These are phyloP conservation scores for Diachasmimorpha longicaudata DNA, from an alignment of 1,140 invertebrate species.

Conservation along the genomic window DNA sequence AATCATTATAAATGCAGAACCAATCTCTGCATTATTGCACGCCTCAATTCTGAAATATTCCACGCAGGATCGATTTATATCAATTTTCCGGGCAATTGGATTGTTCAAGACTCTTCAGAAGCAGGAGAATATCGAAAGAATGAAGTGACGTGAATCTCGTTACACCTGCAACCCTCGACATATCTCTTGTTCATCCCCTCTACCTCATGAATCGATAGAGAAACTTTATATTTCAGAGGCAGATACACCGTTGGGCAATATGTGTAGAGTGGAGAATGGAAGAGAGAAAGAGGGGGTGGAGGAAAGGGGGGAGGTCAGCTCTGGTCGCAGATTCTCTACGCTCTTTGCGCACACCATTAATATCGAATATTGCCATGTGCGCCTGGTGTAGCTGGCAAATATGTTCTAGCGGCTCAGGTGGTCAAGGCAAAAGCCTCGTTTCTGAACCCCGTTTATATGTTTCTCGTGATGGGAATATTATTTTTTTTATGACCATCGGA, in stretches of 20 bases:
- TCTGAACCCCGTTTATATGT: background rate
- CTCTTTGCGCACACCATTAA: slow-evolving; percentile 10
- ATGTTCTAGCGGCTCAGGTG: background rate
- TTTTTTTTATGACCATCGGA: background rate
- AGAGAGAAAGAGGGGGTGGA: background rate
- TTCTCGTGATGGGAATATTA: background rate
- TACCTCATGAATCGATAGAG: background rate
- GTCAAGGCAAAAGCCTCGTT: background rate
- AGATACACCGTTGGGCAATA: background rate
- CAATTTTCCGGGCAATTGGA: background rate
- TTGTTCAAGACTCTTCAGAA: background rate
- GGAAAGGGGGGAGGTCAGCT: background rate
- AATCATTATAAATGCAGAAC: background rate
- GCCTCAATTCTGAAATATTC: background rate
- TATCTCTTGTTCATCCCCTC: background rate
- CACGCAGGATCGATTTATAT: background rate
- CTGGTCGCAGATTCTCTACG: background rate
- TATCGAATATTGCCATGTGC: slow-evolving; percentile 6
- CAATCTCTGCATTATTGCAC: background rate
- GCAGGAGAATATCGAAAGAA: background rate
- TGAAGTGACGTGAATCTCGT: background rate
- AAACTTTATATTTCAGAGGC: slow-evolving; percentile 1
- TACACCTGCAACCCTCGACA: background rate
- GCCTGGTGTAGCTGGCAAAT: slow-evolving; percentile 1
- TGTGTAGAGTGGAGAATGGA: background rate